These are phyloP conservation scores for Prunella fulvescens DNA, from an alignment of 2,113 vertebrate species.

Conservation along the genomic window DNA sequence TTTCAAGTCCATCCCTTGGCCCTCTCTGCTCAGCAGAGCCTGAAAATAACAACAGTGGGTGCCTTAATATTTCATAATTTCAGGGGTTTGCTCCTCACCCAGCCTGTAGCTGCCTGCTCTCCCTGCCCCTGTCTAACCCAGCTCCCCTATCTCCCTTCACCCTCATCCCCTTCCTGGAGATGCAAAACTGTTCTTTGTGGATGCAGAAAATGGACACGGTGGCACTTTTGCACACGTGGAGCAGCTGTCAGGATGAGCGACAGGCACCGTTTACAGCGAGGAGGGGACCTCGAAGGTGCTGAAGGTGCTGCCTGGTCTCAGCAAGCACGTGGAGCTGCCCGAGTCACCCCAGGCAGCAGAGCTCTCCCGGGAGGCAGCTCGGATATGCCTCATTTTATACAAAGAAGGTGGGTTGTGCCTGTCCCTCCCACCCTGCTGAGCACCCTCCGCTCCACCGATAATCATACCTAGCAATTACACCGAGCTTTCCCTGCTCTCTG, in stretches of 20 bases:
- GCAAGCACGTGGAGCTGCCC: background rate
- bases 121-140: background rate
- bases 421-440: constrained; percentile 34
- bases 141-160: background rate
- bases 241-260: accelerated
- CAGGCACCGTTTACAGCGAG: accelerated
- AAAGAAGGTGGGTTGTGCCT: constrained; percentile 43
- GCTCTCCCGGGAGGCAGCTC: background rate
- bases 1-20: background rate
- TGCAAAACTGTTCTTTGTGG: background rate
- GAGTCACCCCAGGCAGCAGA: background rate
- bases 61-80: background rate
- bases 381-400: background rate
- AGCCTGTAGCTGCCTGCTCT: accelerated
- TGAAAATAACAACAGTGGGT: background rate
- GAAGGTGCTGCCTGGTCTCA: background rate
- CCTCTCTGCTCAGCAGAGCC: background rate
- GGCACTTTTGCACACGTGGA: accelerated
- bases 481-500: constrained; percentile 10
- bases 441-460: constrained; percentile 23
- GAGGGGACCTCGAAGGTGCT: background rate
- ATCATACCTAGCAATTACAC: constrained; percentile 48
- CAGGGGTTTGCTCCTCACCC: background rate
- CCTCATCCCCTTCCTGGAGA: accelerated
- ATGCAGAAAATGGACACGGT: accelerated